Evolutionary conservation across 2,113 vertebrate species (phyloP), one percentile per base, ranked within the genome.

Genomic region (Opisthocomus hoazin): DNA sequence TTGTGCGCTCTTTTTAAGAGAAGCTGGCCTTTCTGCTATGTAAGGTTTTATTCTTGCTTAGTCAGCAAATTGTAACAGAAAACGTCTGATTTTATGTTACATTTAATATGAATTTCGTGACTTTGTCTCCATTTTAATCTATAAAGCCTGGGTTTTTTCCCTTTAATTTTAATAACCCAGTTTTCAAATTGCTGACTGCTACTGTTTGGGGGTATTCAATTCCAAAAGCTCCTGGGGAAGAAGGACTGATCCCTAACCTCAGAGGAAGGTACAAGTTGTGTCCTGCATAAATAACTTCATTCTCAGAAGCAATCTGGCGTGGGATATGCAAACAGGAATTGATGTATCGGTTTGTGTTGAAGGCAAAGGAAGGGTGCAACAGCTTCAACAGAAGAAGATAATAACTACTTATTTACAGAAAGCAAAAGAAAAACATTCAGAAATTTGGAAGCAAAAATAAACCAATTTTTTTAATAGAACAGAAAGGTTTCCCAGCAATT

Each of bases 161-260:
- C 36, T 88, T 70, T 41, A 36, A 30, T 82, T 90, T 84, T 64
- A 87, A 58, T 45, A 13, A 45, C 15, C 51, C 7, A 2, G 5
- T 78, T 96, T 92, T 68, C 45, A 87, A 93, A 86, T 56, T 76
- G 83, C 73, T 96, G 88, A 89, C 36, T 89, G 39, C 36, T 78
- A 32, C 30, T 81, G 12, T 64, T 69, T 36, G 27, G 27, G 12
- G 6, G 3, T 43, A 11, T 83, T 93, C 70, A 12, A 32, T 86
- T 80, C 23, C 76, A 92, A 75, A 87, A 75, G 43, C 34, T 87
- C 68, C 65, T 41, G 16, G 32, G 50, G 30, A 70, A 68, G 27
- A 46, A 12, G 50, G 51, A 61, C 45, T 22, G 34, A 36, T 30
- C 56, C 61, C 39, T 87, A 56, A 71, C 37, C 37, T 84, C 32